Evolutionary conservation across 1,140 invertebrate species (phyloP), one percentile per base, ranked within the genome.

Genomic region (Harpegnathos saltator): DNA sequence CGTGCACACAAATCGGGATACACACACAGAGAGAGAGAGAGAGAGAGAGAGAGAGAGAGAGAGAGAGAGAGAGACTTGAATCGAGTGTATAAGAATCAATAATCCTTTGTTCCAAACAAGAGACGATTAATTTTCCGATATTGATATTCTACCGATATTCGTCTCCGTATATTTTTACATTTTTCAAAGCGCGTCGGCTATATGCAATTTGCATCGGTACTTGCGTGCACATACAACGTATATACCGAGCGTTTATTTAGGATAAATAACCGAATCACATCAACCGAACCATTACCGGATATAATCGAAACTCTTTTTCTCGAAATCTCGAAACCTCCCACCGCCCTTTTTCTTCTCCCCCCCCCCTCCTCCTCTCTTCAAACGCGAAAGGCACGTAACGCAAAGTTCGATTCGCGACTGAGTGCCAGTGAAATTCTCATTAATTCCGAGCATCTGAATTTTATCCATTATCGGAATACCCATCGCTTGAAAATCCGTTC

Each of bases 51-150:
- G 38, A 44, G 38, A 9, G 11, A 44, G 38, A 3, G 11, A 9
- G 38, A 44, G 0, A 9, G 38, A 44, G 38, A 44, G 0, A 9
- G 38, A 11, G 9, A 44, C 0, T 22, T 58, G 63, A 80, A 80
- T 80, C 58, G 52, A 80, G 52, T 80, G 52, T 80, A 80, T 59
- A 71, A 80, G 75, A 80, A 80, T 80, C 75, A 71, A 80, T 80
- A 80, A 80, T 58, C 63, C 48, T 71, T 33, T 22, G 54, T 22
- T 80, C 71, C 52, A 80, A 80, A 80, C 33, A 59, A 26, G 24
- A 69, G n/a, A 69, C 26, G 65, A 80, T 68, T 80, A 44, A 54
- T 71, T 80, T 58, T 22, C 66, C 65, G 65, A 80, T 71, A 80
- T 58, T 33, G 62, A 66, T 77, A 77, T 71, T 80, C 65, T 19